phyloP scores from a whole-genome alignment of 2,888 invertebrate species.

The Elmis aenea region DNA sequence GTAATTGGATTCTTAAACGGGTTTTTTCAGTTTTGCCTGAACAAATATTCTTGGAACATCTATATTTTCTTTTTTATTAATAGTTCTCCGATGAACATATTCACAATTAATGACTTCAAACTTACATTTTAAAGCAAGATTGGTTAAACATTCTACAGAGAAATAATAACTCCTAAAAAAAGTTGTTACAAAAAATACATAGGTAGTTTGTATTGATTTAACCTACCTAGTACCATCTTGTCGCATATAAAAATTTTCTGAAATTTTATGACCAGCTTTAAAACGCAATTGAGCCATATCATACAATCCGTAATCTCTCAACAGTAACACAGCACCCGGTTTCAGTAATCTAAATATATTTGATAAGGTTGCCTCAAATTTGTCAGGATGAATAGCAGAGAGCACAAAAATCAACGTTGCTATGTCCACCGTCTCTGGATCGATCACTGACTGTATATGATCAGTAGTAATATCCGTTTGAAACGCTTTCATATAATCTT shows the following conservation, averaged over 20 bases:
- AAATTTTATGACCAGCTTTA: constrained; percentile 85
- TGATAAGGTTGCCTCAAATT: constrained; percentile 59
- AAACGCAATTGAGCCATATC: constrained; percentile 96
- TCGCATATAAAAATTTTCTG: constrained; percentile 89
- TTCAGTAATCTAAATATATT: constrained; percentile 64
- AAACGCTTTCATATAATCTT: constrained; percentile 67
- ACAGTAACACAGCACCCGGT: constrained; percentile 75
- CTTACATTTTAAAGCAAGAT: constrained; percentile 63
- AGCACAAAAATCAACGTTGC: constrained; percentile 91
- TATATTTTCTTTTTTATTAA: constrained; percentile 88
- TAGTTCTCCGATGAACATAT: constrained; percentile 82
- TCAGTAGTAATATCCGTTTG: constrained; percentile 78
- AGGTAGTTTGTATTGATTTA: background rate
- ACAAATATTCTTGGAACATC: constrained; percentile 90
- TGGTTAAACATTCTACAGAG: constrained; percentile 62
- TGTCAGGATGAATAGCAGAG: constrained; percentile 87
- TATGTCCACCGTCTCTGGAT: constrained; percentile 61
- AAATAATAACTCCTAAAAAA: constrained; percentile 73
- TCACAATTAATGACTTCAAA: constrained; percentile 65
- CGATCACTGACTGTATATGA: constrained; percentile 55
- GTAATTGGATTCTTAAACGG: too few species aligned
- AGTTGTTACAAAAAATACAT: constrained; percentile 4
- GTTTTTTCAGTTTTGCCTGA: constrained; percentile 77
- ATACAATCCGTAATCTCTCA: constrained; percentile 91
- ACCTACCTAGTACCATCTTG: constrained; percentile 89